These are phyloP conservation scores for Digitonthophagus gazella DNA, from an alignment of 2,888 invertebrate genomes.

Conservation along the genomic window DNA sequence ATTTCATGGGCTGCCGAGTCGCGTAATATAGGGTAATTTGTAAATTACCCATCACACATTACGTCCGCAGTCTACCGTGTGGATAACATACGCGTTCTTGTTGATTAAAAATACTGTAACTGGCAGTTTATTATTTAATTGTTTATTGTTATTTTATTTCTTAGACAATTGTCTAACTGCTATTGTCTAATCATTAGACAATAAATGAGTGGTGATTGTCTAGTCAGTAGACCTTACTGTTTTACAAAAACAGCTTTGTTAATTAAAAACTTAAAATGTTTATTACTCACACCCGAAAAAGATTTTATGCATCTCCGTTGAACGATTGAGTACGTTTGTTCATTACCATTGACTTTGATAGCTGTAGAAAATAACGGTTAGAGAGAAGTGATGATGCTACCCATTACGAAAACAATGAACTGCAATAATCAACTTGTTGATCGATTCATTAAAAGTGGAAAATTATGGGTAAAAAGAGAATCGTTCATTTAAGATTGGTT, in stretches of 20 bases:
- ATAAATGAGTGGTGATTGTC: too few relatives aligned
- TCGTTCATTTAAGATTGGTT: background rate
- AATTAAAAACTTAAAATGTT: too few relatives aligned
- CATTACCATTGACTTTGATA: too few relatives aligned
- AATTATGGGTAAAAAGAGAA: background rate
- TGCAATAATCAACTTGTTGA: background rate
- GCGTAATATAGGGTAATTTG: slow-evolving; percentile 25
- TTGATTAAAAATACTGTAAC: background rate
- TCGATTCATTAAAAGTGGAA: background rate
- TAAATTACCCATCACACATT: slow-evolving; percentile 24
- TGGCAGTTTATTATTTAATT: too few relatives aligned
- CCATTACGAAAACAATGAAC: background rate
- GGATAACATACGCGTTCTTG: background rate
- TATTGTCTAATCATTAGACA: too few relatives aligned
- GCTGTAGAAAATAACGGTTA: too few relatives aligned
- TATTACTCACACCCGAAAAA: too few relatives aligned
- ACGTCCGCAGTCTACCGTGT: slow-evolving; percentile 7
- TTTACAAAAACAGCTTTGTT: too few relatives aligned
- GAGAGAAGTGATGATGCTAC: background rate
- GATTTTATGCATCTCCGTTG: too few relatives aligned
- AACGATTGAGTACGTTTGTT: too few relatives aligned
- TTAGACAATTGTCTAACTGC: background rate
- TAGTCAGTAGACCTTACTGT: too few relatives aligned
- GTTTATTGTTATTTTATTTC: background rate
- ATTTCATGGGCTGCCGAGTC: slow-evolving; percentile 29